phyloP scores from a whole-genome alignment of 1,140 invertebrate genomes.

The Brachystomella parvula region DNA sequence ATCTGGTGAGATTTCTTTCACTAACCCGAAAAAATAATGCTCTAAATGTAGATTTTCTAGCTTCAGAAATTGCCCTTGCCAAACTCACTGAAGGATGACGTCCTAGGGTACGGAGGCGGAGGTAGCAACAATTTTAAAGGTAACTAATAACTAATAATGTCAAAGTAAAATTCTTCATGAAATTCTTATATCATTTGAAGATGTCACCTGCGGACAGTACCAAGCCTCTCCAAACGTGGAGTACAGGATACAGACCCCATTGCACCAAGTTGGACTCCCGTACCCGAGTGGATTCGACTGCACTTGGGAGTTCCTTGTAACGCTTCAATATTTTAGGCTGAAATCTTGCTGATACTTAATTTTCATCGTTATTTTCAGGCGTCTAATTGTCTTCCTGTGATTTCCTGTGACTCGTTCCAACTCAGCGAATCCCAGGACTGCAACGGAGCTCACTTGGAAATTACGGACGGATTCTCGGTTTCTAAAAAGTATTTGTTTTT shows the following conservation, averaged over 20 bases:
- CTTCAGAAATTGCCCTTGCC: too few species aligned
- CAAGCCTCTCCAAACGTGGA: background rate
- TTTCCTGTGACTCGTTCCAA: constrained; percentile 23
- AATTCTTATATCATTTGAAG: background rate
- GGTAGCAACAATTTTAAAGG: background rate
- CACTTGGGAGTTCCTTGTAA: constrained; percentile 3
- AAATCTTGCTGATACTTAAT: background rate
- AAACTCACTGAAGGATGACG: too few species aligned
- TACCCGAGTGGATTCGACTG: background rate
- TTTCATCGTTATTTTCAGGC: constrained; percentile 18
- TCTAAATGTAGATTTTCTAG: too few species aligned
- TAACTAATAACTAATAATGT: background rate
- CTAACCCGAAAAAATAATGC: too few species aligned
- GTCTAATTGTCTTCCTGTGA: constrained; percentile 21
- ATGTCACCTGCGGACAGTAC: constrained; percentile 6
- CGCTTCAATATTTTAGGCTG: background rate
- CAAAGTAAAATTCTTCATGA: too few species aligned
- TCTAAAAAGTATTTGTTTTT: constrained; percentile 17
- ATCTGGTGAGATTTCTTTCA: too few species aligned
- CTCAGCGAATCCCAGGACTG: constrained; percentile 17
- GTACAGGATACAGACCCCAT: constrained; percentile 12
- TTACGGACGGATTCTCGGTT: constrained; percentile 23
- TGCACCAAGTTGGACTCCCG: background rate
- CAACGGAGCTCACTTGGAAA: constrained; percentile 21
- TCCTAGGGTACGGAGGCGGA: background rate